These are phyloP conservation scores for Elysia chlorotica DNA, from an alignment of 1,140 invertebrate genomes.

Conservation along the genomic window DNA sequence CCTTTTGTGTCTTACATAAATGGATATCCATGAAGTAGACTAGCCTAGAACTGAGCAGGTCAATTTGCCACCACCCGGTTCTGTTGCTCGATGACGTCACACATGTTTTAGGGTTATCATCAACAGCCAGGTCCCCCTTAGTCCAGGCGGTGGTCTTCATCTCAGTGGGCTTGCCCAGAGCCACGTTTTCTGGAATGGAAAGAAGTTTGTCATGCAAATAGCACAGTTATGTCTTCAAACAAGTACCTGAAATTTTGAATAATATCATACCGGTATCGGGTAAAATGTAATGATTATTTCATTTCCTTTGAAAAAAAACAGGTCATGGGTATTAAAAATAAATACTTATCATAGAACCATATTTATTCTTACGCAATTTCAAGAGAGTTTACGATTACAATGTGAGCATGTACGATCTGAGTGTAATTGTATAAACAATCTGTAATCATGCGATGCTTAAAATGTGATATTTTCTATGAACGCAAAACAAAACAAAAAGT, in stretches of 20 bases:
- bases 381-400: too few species aligned
- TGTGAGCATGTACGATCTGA: too few species aligned
- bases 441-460: too few species aligned
- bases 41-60: constrained; percentile 1
- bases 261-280: not conserved
- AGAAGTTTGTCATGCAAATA: not conserved
- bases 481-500: too few species aligned
- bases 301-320: too few species aligned
- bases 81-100: constrained; percentile 19
- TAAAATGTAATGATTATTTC: too few species aligned
- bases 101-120: constrained; percentile 14
- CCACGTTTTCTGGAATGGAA: constrained; percentile 4
- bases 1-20: not conserved
- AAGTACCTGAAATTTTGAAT: not conserved
- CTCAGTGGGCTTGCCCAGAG: constrained; percentile 11
- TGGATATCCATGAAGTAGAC: constrained; percentile 16
- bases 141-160: constrained; percentile 15
- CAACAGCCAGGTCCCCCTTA: constrained; percentile 14
- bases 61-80: constrained; percentile 21
- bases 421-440: too few species aligned
- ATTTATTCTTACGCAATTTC: too few species aligned
- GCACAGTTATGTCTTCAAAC: not conserved
- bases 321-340: too few species aligned
- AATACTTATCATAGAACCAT: too few species aligned
- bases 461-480: too few species aligned